Percentiles rank a stretch among this genome's conserved stretches.
These are phyloP conservation scores for Halichoeres trimaculatus DNA, from an alignment of 2,113 vertebrate genomes.

Conservation along the genomic window DNA sequence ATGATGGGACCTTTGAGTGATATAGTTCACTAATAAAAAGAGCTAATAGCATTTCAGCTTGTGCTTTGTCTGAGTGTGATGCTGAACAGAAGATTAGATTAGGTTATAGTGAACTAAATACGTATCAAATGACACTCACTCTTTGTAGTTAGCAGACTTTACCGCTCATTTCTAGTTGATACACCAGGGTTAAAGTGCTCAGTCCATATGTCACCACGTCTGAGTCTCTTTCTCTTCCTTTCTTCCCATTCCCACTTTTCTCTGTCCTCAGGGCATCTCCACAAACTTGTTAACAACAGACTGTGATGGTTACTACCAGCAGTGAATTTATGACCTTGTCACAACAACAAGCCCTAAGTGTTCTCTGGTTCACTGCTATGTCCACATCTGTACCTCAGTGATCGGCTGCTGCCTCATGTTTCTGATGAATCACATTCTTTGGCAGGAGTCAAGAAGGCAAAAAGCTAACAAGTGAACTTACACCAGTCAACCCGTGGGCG, in stretches of 20 bases:
- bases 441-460: constrained; percentile 31
- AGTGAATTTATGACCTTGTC: constrained; percentile 37
- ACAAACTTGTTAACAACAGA: constrained; percentile 22
- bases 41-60: constrained; percentile 20
- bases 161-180: constrained; percentile 24
- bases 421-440: constrained; percentile 26
- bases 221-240: not conserved
- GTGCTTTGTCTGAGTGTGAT: not conserved
- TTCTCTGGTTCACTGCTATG: constrained; percentile 42
- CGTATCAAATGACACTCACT: constrained; percentile 27
- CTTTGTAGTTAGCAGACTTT: constrained; percentile 42
- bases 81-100: constrained; percentile 9
- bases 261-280: constrained; percentile 12
- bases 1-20: constrained; percentile 12
- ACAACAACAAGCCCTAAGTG: constrained; percentile 39
- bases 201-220: constrained; percentile 31
- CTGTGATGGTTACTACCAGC: not conserved
- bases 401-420: not conserved
- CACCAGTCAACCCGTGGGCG: constrained; percentile 50
- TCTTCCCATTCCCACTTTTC: not conserved
- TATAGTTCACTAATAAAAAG: constrained; percentile 5
- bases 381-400: constrained; percentile 24
- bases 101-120: constrained; percentile 26
- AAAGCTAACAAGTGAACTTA: constrained; percentile 53
- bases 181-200: not conserved